Base-by-base conservation (phyloP, 2,113 vertebrate genomes). In the Rhea americana region DNA sequence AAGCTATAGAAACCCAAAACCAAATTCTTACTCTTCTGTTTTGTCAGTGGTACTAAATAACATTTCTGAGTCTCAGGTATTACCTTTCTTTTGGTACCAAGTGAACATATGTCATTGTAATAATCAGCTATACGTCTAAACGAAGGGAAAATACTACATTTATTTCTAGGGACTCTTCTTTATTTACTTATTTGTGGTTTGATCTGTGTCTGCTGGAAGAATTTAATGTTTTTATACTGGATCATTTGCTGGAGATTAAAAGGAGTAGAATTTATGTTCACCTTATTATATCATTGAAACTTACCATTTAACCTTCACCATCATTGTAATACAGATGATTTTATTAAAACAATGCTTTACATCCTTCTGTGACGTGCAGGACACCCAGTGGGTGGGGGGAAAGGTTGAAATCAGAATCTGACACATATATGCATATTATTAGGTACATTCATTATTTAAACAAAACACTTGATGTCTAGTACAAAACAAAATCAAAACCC, bases 331-430 rank as follows among this genome's bases (percentile, higher is more conserved):
- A 87, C 32, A 19, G 39, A 77, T 45, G 73, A 67, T 87, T 94
- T 97, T 93, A 91, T 85, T 96, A 94, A 96, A 95, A 94, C 85
- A 92, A 81, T 93, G 66, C 18, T 90, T 65, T 94, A 79, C 7
- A 1, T 94, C 45, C 45, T 47, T 7, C 45, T 47, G 45, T 47
- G 45, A 88, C 50, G 32, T 63, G 41, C 58, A 82, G 32, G 45
- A 83, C 43, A 81, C 15, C 9, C 16, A 53, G 71, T 92, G 45
- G 19, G 58, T 80, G 9, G 19, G 45, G 12, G 68, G 35, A 61
- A 77, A 1, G 53, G 0, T 4, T 26, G 30, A 75, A 82, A 8
- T 51, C 56, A 30, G 14, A 87, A 41, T 84, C 47, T 82, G 25
- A 59, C 5, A 59, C 5, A 13, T 3, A 18, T 4, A 35, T 45